Conservation (phyloP, 2,888 invertebrate genomes). For the Uropetala carovei region DNA sequence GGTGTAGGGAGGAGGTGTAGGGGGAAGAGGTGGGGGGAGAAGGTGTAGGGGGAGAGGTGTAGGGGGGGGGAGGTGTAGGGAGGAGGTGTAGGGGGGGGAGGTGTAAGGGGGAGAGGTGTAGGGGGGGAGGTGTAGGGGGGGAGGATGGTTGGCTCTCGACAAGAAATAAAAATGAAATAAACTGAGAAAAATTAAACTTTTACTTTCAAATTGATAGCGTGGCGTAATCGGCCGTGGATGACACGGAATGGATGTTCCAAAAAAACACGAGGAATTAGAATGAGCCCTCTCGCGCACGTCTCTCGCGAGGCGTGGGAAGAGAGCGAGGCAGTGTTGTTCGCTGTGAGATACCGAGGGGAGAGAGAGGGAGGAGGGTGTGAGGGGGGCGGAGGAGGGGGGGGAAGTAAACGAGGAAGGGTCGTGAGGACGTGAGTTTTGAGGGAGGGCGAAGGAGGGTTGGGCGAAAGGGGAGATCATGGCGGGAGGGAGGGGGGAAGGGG, state of each 20-base stretch:
- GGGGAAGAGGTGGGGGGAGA: background rate
- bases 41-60: background rate
- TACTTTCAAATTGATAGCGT: background rate
- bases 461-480: background rate
- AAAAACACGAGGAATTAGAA: background rate
- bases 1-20: no score
- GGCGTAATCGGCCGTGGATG: background rate
- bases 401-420: slow-evolving; percentile 21
- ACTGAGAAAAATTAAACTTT: background rate
- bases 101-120: background rate
- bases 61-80: background rate
- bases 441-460: slow-evolving; percentile 18
- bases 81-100: no score
- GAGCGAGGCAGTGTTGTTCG: slow-evolving; percentile 14
- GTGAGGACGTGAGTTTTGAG: slow-evolving; percentile 51
- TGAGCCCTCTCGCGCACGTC: background rate
- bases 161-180: background rate
- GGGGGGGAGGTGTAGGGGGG: background rate
- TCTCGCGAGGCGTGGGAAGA: slow-evolving; percentile 9
- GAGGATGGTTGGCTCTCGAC: background rate
- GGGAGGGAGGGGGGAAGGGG: background rate
- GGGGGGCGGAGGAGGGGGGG: background rate
- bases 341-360: slow-evolving; percentile 46
- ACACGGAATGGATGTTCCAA: background rate
- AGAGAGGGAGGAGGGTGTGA: background rate